phyloP scores from a whole-genome alignment of 1,140 invertebrate species.

The Drosophila mojavensis region DNA sequence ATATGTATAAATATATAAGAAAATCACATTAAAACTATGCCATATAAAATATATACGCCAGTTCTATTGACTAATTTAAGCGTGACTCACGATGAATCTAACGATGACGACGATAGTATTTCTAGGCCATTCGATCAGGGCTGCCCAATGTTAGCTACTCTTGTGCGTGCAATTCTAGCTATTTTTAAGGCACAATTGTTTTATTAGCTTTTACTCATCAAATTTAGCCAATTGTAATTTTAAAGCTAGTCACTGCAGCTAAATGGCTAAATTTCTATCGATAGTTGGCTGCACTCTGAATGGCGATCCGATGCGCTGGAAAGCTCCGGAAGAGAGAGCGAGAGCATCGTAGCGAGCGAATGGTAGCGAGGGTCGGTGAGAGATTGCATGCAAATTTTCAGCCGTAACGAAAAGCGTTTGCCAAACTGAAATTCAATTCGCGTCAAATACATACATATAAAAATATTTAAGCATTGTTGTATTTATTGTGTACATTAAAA shows the following conservation, averaged over 20 bases:
- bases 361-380: background rate
- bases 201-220: too few species aligned
- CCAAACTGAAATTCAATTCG: slow-evolving; percentile 20
- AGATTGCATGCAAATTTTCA: slow-evolving; percentile 12
- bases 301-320: slow-evolving; percentile 6
- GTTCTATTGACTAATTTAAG: slow-evolving; percentile 26
- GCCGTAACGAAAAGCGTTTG: slow-evolving; percentile 9
- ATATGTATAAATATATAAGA: slow-evolving; percentile 4
- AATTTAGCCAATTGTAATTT: too few species aligned
- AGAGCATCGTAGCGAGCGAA: background rate
- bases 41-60: slow-evolving; percentile 8
- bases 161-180: background rate
- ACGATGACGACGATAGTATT: slow-evolving; percentile 14
- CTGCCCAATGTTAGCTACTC: background rate
- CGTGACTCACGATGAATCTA: slow-evolving; percentile 31
- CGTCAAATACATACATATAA: slow-evolving; percentile 1
- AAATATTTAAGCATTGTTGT: slow-evolving; percentile 12
- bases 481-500: slow-evolving; percentile 21
- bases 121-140: background rate
- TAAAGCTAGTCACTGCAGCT: too few species aligned
- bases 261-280: background rate
- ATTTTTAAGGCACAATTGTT: too few species aligned
- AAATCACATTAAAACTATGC: slow-evolving; percentile 25
- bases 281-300: background rate
- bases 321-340: background rate